A percentile compares a stretch with the other conserved stretches of the same genome.
These are phyloP conservation scores for Pipistrellus pygmaeus DNA, from an alignment of 2,797 vertebrate species.

Conservation along the genomic window DNA sequence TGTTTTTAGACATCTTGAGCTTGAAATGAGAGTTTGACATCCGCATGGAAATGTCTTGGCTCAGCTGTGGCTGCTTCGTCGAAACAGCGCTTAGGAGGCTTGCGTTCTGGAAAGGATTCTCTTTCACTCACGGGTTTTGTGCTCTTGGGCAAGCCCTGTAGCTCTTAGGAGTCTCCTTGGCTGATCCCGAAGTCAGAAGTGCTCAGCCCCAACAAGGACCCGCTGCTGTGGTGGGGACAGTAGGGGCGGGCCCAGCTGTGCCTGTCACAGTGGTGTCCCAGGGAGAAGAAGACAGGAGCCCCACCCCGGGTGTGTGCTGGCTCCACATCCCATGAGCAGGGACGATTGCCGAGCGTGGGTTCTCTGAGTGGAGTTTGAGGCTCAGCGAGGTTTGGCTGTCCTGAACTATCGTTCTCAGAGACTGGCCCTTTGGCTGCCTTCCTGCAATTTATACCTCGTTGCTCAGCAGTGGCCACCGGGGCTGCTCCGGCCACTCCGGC, in stretches of 20 bases:
- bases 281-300: background rate
- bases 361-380: background rate
- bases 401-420: background rate
- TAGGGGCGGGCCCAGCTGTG: background rate
- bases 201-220: background rate
- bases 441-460: background rate
- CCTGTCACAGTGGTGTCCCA: background rate
- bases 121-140: background rate
- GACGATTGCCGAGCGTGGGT: background rate
- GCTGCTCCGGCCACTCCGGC: fast-evolving
- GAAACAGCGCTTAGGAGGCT: background rate
- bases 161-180: background rate
- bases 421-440: background rate
- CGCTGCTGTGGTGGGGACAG: background rate
- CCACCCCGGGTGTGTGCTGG: fast-evolving
- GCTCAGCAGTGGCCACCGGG: background rate
- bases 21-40: slow-evolving; percentile 65
- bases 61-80: background rate
- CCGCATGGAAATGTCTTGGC: slow-evolving; percentile 34
- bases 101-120: background rate
- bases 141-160: background rate
- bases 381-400: background rate
- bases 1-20: slow-evolving; percentile 65
- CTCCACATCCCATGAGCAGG: background rate
- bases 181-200: background rate